These are phyloP conservation scores for Megaceryle maxima DNA, from an alignment of 2,113 vertebrate species.

Conservation along the genomic window DNA sequence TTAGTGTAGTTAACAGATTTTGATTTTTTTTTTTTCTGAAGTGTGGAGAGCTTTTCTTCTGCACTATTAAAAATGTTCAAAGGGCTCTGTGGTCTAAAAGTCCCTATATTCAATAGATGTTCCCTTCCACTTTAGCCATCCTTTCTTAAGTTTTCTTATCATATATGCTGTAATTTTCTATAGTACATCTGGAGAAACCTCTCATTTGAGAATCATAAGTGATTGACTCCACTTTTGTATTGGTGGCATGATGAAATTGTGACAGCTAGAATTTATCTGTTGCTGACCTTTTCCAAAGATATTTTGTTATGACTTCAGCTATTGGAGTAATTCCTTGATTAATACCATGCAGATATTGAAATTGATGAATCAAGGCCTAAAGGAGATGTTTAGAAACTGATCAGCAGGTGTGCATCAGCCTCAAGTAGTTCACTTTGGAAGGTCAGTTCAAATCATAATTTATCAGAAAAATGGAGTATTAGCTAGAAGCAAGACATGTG, in stretches of 20 bases:
- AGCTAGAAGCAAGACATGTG: neutral
- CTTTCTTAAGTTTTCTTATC: neutral
- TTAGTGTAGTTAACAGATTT: neutral
- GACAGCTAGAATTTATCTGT: neutral
- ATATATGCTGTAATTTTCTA: neutral
- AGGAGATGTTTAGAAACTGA: neutral
- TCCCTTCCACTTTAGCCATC: neutral
- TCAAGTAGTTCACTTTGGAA: neutral
- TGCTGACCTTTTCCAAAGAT: neutral
- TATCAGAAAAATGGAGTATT: neutral
- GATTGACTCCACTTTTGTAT: neutral
- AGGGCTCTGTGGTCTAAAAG: neutral
- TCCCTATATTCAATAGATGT: neutral
- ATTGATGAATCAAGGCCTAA: neutral
- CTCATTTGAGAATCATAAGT: neutral
- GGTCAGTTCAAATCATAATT: neutral
- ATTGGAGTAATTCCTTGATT: neutral
- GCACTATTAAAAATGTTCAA: neutral
- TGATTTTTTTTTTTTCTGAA: neutral
- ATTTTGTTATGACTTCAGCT: neutral
- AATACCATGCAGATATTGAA: neutral
- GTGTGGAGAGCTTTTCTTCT: neutral
- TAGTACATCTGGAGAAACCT: neutral
- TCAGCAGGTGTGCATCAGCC: neutral
- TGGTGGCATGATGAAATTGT: neutral